Percentiles rank a stretch among this genome's conserved stretches.
Evolutionary conservation across 35 echinoderm and acorn worm genomes (phyloP).

Genomic region (Apostichopus californicus): DNA sequence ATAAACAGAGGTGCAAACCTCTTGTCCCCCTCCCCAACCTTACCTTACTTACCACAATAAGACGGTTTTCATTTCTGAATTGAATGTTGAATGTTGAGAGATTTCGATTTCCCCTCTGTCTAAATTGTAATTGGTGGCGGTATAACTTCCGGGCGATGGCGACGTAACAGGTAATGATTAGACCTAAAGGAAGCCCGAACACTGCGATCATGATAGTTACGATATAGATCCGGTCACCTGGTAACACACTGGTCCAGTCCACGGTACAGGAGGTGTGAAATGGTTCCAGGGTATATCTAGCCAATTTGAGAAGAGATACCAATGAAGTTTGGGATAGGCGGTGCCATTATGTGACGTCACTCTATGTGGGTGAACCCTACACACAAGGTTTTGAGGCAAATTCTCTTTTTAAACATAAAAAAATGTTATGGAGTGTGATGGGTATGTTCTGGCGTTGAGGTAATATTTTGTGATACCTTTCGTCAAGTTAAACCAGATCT

Average conservation of each 20-base stretch:
- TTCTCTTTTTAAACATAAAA: too few relatives aligned
- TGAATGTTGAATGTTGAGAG: not conserved
- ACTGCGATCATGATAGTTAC: conserved; percentile 14
- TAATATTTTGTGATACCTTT: too few relatives aligned
- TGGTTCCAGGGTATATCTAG: conserved; percentile 64
- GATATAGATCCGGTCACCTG: conserved; percentile 34
- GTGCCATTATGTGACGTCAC: too few relatives aligned
- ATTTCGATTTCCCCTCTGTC: conserved; percentile 7
- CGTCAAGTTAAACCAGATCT: too few relatives aligned
- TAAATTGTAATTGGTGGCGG: conserved; percentile 37
- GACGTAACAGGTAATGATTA: conserved; percentile 48
- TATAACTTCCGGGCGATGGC: conserved; percentile 55
- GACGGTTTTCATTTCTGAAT: conserved; percentile 45
- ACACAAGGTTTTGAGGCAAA: too few relatives aligned
- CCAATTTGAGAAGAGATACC: too few relatives aligned
- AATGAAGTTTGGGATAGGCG: too few relatives aligned
- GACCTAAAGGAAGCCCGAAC: conserved; percentile 2
- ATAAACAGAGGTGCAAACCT: too few relatives aligned
- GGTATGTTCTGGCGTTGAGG: too few relatives aligned
- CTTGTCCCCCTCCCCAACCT: too few relatives aligned
- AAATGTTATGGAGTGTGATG: too few relatives aligned
- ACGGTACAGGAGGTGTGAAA: conserved; percentile 64
- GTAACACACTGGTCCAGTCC: conserved; percentile 21
- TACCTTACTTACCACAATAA: conserved; percentile 51
- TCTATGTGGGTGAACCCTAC: too few relatives aligned